Conservation (phyloP, 2,888 invertebrate species). For the Callosobruchus maculatus region DNA sequence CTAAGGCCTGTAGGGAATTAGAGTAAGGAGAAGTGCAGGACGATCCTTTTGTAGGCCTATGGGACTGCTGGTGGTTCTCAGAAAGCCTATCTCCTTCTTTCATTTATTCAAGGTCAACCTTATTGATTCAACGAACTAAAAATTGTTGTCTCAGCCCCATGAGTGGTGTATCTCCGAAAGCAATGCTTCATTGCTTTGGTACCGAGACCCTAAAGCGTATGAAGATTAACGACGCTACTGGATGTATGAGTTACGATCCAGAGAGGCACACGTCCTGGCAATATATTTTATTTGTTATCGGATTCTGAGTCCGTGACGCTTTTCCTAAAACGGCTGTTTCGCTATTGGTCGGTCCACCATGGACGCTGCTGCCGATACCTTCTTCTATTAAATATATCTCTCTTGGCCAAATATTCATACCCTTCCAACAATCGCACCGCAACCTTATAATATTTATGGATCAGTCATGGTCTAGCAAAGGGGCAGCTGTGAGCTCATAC, state of each 20-base stretch:
- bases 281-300: conserved; percentile 51
- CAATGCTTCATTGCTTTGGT: too few species aligned
- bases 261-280: conserved; percentile 47
- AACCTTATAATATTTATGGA: not conserved
- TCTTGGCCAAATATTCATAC: conserved; percentile 30
- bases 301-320: conserved; percentile 48
- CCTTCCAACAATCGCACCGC: not conserved
- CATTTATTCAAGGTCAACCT: too few species aligned
- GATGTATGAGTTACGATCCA: conserved; percentile 47
- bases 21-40: too few species aligned
- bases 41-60: too few species aligned
- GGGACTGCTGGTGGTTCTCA: too few species aligned
- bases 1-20: too few species aligned
- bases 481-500: not conserved
- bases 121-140: too few species aligned
- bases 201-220: too few species aligned
- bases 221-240: not conserved
- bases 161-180: too few species aligned
- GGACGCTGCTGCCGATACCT: conserved; percentile 35
- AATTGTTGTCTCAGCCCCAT: too few species aligned
- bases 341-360: conserved; percentile 22
- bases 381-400: conserved; percentile 46
- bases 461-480: not conserved
- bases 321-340: conserved; percentile 38
- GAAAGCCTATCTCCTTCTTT: too few species aligned